Conservation (phyloP, 2,113 vertebrate genomes). For the Chascanopsetta lugubris region DNA sequence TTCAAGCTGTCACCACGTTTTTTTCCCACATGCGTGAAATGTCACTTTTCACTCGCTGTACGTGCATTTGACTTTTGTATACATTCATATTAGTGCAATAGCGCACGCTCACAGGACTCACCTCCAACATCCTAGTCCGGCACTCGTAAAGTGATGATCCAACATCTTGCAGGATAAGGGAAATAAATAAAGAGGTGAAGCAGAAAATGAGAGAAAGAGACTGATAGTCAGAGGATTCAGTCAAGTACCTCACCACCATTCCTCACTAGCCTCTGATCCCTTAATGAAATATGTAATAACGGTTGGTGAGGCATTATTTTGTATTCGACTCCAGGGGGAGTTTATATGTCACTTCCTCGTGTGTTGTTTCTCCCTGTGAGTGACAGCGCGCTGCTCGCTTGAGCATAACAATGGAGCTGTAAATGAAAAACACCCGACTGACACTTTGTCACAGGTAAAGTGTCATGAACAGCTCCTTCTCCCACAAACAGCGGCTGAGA, state of each 20-base stretch:
- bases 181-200: constrained; percentile 17
- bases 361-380: constrained; percentile 58
- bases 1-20: neutral
- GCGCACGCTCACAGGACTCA: neutral
- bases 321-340: constrained; percentile 67
- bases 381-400: constrained; percentile 59
- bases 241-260: constrained; percentile 16
- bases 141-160: constrained; percentile 1
- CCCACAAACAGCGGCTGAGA: constrained; percentile 30
- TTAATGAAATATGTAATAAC: constrained; percentile 60
- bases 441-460: constrained; percentile 69
- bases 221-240: constrained; percentile 25
- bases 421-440: constrained; percentile 68
- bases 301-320: constrained; percentile 58
- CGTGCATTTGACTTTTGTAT: constrained; percentile 1
- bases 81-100: neutral
- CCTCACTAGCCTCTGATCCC: constrained; percentile 53
- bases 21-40: neutral
- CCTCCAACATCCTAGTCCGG: constrained; percentile 1
- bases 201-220: constrained; percentile 27
- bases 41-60: neutral
- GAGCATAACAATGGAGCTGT: constrained; percentile 62
- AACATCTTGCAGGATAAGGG: constrained; percentile 2
- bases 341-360: constrained; percentile 53
- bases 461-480: constrained; percentile 51